These are phyloP conservation scores for Miniopterus natalensis DNA, from an alignment of 2,113 vertebrate genomes.

Conservation along the genomic window DNA sequence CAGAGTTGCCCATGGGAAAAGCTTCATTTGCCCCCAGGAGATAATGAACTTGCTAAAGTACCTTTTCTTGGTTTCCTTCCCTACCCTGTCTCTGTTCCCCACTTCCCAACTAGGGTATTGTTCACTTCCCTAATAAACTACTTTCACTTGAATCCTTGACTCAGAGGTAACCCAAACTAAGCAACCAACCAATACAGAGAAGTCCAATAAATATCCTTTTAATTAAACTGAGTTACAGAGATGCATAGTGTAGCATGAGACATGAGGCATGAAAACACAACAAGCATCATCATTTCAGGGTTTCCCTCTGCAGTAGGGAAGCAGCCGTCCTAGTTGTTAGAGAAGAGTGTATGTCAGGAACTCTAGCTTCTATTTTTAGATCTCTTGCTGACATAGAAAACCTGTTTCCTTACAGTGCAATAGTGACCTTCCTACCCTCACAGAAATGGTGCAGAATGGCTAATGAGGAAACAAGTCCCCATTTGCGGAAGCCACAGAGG, in stretches of 20 bases:
- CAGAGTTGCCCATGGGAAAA: conserved; percentile 19
- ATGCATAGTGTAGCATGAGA: not conserved
- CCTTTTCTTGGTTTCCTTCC: not conserved
- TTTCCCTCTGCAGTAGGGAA: conserved; percentile 53
- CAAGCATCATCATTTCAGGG: conserved; percentile 32
- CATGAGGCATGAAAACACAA: conserved; percentile 7
- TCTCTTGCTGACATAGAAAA: conserved; percentile 77
- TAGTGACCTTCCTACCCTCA: conserved; percentile 71
- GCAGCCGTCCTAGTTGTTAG: conserved; percentile 67
- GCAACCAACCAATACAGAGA: not conserved
- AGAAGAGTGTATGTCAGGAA: conserved; percentile 71
- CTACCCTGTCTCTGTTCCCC: not conserved
- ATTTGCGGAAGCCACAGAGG: conserved; percentile 62
- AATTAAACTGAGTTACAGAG: conserved; percentile 35
- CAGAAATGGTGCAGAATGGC: conserved; percentile 71
- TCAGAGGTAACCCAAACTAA: conserved; percentile 24
- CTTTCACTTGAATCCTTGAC: not conserved
- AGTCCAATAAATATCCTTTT: conserved; percentile 1
- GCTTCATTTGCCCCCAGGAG: conserved; percentile 3
- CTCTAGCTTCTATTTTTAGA: conserved; percentile 76
- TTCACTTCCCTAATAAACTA: conserved; percentile 27
- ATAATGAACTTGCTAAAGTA: not conserved
- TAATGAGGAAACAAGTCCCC: conserved; percentile 69
- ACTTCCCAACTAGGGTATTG: not conserved
- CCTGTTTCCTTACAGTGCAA: conserved; percentile 67